A percentile compares a stretch with the other conserved stretches of the same genome.
Evolutionary conservation across 2,797 vertebrate species (phyloP).

Genomic region (Alectoris magna): DNA sequence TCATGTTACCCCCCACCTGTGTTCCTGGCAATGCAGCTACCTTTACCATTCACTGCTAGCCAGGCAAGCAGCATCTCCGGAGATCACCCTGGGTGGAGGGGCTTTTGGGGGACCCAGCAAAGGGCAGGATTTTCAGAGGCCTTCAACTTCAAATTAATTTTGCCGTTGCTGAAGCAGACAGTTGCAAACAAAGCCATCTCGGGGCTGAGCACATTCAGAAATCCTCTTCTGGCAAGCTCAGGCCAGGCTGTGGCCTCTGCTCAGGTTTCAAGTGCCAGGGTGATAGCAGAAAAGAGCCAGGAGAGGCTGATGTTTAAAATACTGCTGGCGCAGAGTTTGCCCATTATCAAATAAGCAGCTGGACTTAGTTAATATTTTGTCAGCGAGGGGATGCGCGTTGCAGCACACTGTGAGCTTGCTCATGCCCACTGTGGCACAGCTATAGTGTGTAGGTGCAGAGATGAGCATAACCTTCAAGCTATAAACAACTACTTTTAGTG

Average conservation of each 20-base stretch:
- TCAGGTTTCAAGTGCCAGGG: neutral
- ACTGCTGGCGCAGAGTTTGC: neutral
- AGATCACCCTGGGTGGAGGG: neutral
- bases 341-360: slow-evolving; percentile 21
- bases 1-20: accelerated
- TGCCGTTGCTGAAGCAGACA: neutral
- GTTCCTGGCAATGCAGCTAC: slow-evolving; percentile 34
- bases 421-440: neutral
- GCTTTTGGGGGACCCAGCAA: neutral
- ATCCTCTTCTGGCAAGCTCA: too few relatives aligned
- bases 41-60: neutral
- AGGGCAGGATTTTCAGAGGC: neutral
- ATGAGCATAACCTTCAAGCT: slow-evolving; percentile 11
- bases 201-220: accelerated
- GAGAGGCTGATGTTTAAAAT: neutral
- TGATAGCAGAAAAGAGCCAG: neutral
- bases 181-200: neutral
- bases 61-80: neutral
- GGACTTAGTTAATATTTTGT: neutral
- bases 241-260: neutral
- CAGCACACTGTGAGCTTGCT: neutral
- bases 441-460: neutral
- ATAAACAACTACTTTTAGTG: slow-evolving; percentile 16
- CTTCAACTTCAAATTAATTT: neutral
- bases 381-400: neutral